Evolutionary conservation across 2,113 vertebrate species (phyloP).

Genomic region (Stegastes partitus): DNA sequence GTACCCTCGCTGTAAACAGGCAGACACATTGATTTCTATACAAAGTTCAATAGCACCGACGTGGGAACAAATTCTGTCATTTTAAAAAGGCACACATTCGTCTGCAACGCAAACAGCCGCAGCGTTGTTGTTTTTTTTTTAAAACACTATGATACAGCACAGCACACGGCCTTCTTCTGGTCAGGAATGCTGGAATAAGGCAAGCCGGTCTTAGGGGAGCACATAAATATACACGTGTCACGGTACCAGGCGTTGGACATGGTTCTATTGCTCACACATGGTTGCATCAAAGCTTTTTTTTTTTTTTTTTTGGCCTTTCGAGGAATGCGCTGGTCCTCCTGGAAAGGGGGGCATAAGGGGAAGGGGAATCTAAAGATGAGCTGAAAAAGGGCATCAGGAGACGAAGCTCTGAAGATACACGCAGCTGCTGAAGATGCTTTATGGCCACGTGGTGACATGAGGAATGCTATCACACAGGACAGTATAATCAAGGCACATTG

Average conservation of each 20-base stretch:
- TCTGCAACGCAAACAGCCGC: constrained; percentile 2
- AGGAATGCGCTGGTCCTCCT: constrained; percentile 50
- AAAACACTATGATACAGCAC: background rate
- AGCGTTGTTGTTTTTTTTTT: background rate
- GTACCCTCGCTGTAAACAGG: constrained; percentile 55
- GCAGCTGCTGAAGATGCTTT: constrained; percentile 2
- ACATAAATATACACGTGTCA: constrained; percentile 51
- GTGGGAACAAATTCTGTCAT: constrained; percentile 11
- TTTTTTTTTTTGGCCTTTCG: constrained; percentile 13
- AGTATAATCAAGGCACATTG: constrained; percentile 27
- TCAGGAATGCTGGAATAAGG: constrained; percentile 32
- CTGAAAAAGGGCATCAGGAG: background rate
- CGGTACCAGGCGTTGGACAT: background rate
- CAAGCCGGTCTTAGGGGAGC: constrained; percentile 23
- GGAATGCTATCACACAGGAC: background rate
- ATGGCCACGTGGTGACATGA: constrained; percentile 15
- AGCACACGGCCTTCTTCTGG: constrained; percentile 17
- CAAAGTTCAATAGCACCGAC: constrained; percentile 48
- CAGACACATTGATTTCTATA: constrained; percentile 27
- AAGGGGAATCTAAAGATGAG: constrained; percentile 18
- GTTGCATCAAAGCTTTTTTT: constrained; percentile 46
- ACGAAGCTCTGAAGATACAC: background rate
- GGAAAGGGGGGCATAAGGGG: background rate
- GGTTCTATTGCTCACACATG: constrained; percentile 38
- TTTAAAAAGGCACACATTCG: constrained; percentile 54